phyloP scores from a whole-genome alignment of 1,140 invertebrate species.

The Pararge aegeria region DNA sequence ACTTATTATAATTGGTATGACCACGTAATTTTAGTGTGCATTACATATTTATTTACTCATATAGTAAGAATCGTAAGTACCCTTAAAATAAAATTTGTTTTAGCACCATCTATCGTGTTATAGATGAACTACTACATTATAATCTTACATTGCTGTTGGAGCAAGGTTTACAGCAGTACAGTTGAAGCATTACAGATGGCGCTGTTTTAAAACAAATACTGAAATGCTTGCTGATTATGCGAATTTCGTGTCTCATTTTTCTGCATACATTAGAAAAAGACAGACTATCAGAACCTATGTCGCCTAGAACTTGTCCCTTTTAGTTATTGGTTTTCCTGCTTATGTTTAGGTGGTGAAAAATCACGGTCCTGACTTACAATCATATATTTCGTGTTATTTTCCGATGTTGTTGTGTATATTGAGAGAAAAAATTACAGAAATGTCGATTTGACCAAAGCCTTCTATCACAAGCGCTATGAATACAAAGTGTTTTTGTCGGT shows the following conservation, averaged over 20 bases:
- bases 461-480: neutral
- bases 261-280: slow-evolving; percentile 20
- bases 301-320: slow-evolving; percentile 8
- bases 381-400: slow-evolving; percentile 10
- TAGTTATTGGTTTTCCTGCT: slow-evolving; percentile 19
- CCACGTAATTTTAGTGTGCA: no score
- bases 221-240: neutral
- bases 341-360: slow-evolving; percentile 35
- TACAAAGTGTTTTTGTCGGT: slow-evolving; percentile 7
- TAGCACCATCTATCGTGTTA: neutral
- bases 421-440: slow-evolving; percentile 7
- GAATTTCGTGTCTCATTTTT: slow-evolving; percentile 1
- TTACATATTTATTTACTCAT: no score
- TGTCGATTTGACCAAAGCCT: slow-evolving; percentile 1
- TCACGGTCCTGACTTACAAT: slow-evolving; percentile 5
- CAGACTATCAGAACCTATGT: slow-evolving; percentile 8
- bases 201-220: neutral
- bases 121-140: neutral
- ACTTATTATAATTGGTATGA: no score
- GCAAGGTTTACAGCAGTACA: neutral
- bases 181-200: slow-evolving; percentile 7
- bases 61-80: no score
- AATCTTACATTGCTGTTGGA: neutral
- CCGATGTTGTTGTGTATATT: slow-evolving; percentile 11
- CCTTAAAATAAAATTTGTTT: no score